Evolutionary conservation across 2,797 vertebrate genomes (phyloP), one percentile per base, ranked within the genome.

Genomic region (Myotis daubentonii): DNA sequence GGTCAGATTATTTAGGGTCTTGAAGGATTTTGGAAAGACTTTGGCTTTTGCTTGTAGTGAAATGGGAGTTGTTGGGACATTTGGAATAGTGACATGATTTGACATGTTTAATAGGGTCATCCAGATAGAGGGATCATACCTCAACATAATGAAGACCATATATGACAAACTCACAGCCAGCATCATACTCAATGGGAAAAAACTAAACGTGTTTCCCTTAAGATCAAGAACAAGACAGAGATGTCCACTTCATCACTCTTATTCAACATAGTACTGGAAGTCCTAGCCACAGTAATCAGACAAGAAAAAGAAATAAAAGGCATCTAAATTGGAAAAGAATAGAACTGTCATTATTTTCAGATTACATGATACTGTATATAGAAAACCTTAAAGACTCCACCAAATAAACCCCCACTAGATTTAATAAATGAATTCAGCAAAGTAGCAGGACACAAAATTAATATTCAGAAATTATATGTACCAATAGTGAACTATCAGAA

Each of bases 61-160:
- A 92, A 55, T 44, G 33, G 80, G 47, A 84, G 22, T 38, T 55
- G n/a, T 15, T 53, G 47, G 71, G 71, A 11, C 55, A 79, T 90
- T 96, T 84, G 74, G 72, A 78, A 44, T 74, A 91, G 47, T 82
- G 79, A 76, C 23, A 89, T 51, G 36, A 95, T 86, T 57, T 94
- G 70, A 75, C 51, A 76, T 10, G 4, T 84, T 91, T 75, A 94
- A 66, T 57, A 86, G 20, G 33, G 80, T 86, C 81, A 66, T 91
- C 33, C 36, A 88, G 62, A 76, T 33, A 51, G 17, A 51, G 47
- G 74, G 30, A 76, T 20, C 74, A 76, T 51, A 76, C 47, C 10
- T 76, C 30, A 76, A 76, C 47, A 76, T 33, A 76, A 76, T 76
- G 30, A 76, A 76, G 74, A n/a, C 47, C 74, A 51, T 76, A 76